Base-by-base conservation (phyloP, 2,888 invertebrate genomes). In the Anoplius nigerrimus region DNA sequence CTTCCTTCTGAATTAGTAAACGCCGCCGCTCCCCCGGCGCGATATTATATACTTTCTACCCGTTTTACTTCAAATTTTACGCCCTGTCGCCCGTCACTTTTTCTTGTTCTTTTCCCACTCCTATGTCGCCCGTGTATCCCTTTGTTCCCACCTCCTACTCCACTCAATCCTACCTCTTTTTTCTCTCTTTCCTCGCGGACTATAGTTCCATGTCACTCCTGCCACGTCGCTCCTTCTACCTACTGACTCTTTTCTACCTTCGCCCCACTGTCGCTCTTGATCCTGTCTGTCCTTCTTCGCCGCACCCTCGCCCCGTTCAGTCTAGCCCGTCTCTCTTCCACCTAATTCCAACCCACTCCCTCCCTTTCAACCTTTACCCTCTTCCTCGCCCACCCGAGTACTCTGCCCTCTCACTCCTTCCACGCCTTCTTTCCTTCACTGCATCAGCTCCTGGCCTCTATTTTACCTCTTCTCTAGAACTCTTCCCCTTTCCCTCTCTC, bases 401-500 rank as follows among this genome's bases (percentile, higher is more conserved):
- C 51, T 21, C 24, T 54, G 24, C 27, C 16, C 54, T 2, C 54
- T 54, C 27, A 6, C 45, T 42, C 16, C 20, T 21, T 18, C 21
- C 13, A 16, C 24, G 16, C 21, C n/a, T 18, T 2, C 22, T 52
- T 46, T 18, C 27, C 64, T 43, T 64, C 45, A 53, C 70, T 62
- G 57, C 45, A 66, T 70, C 59, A 24, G 21, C 15, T 24, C 11
- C 21, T 18, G 6, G 4, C 24, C n/a, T 11, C 22, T 11, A 18
- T 42, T 53, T 15, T 43, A 18, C 43, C 18, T 18, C 42, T n/a
- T 46, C 34, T 45, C 42, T 20, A 13, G 22, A 4, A 52, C n/a
- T 2, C 34, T 56, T n/a, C n/a, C n/a, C n/a, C 52, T 34, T 34
- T 45, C 16, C 48, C 54, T 52, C 62, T n/a, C 63, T 66, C 18